Evolutionary conservation across 2,888 invertebrate genomes (phyloP).

Genomic region (Antheraea assamensis): DNA sequence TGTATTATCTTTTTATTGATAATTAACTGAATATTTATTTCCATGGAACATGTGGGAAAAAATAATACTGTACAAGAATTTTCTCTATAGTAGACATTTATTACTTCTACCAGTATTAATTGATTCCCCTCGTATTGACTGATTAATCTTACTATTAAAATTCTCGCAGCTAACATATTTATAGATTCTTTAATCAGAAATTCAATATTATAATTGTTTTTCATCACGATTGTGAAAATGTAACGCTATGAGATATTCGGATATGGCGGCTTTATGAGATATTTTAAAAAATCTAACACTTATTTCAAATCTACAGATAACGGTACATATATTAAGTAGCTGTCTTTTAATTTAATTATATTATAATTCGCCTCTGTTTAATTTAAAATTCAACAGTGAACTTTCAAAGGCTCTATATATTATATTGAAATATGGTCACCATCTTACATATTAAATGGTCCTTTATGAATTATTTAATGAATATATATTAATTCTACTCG

Average conservation of each 20-base stretch:
- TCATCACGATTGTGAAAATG: not conserved
- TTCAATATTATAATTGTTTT: not conserved
- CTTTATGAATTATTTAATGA: constrained; percentile 15
- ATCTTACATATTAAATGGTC: constrained; percentile 24
- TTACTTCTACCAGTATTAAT: not conserved
- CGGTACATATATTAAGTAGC: not conserved
- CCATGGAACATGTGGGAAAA: not conserved
- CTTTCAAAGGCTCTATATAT: not conserved
- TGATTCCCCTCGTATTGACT: not conserved
- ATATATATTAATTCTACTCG: constrained; percentile 21
- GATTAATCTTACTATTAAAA: not conserved
- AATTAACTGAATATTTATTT: not conserved
- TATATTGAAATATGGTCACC: constrained; percentile 10
- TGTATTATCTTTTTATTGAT: not conserved
- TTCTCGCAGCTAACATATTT: not conserved
- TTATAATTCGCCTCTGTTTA: not conserved
- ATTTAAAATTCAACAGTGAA: not conserved
- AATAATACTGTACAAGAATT: not conserved
- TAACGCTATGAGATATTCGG: not conserved
- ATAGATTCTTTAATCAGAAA: not conserved
- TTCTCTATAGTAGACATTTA: not conserved
- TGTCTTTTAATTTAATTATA: constrained; percentile 5
- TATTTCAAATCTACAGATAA: not conserved
- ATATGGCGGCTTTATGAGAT: constrained; percentile 15
- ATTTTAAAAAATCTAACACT: constrained; percentile 21